Conservation (phyloP, 2,888 invertebrate genomes). For the Heliconius cydno region DNA sequence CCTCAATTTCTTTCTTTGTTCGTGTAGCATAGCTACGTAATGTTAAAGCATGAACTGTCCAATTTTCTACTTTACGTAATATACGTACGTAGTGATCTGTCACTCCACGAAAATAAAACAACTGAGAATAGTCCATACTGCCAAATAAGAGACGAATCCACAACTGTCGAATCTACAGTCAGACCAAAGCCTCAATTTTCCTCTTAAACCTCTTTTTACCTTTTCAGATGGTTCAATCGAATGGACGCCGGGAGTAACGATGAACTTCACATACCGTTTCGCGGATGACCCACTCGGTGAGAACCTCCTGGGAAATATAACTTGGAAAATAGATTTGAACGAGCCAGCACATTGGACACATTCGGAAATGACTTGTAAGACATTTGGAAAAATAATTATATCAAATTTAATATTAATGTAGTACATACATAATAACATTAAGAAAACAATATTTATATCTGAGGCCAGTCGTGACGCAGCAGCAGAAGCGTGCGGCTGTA, state of each 20-base stretch:
- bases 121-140: no score
- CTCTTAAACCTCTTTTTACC: not conserved
- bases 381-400: not conserved
- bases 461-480: no score
- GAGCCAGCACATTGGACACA: conserved; percentile 94
- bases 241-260: conserved; percentile 87
- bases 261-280: conserved; percentile 95
- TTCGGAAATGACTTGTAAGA: conserved; percentile 91
- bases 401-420: not conserved
- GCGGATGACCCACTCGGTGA: conserved; percentile 93
- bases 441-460: not conserved
- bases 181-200: not conserved
- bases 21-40: no score
- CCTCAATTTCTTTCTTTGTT: no score
- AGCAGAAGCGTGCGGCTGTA: no score
- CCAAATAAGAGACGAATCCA: not conserved
- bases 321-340: conserved; percentile 90
- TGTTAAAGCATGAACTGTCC: no score
- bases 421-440: not conserved
- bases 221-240: conserved; percentile 70
- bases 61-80: no score
- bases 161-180: not conserved
- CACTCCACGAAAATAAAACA: no score
- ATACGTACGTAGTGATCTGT: no score
- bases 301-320: conserved; percentile 91